Percentiles rank a stretch among this genome's conserved stretches.
Conservation (phyloP, 2,113 vertebrate species). For the Illadopsis cleaveri region DNA sequence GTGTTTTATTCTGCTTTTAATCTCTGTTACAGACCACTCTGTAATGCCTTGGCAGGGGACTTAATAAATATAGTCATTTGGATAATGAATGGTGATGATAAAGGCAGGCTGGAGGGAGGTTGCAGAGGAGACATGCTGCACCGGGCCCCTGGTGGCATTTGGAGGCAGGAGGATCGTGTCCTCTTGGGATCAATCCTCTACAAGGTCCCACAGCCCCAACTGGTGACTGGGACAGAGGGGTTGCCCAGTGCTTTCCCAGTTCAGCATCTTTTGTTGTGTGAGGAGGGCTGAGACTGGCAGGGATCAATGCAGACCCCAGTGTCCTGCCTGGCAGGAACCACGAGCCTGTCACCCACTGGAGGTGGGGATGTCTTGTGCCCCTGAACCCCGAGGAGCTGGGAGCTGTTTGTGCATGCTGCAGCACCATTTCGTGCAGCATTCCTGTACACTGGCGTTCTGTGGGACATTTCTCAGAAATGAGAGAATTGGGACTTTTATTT, state of each 20-base stretch:
- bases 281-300: background rate
- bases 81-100: constrained; percentile 58
- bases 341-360: accelerated
- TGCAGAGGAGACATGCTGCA: background rate
- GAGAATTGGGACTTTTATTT: background rate
- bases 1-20: constrained; percentile 54
- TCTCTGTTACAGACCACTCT: constrained; percentile 48
- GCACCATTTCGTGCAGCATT: background rate
- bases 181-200: accelerated
- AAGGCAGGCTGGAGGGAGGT: background rate
- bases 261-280: background rate
- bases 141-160: background rate
- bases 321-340: background rate
- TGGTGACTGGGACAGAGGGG: background rate
- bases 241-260: background rate
- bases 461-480: background rate
- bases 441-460: background rate
- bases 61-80: constrained; percentile 62
- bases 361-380: background rate
- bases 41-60: constrained; percentile 42
- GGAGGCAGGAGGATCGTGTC: background rate
- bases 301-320: background rate
- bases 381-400: background rate
- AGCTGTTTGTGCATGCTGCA: accelerated
- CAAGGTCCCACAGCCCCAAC: background rate